Base-by-base conservation (phyloP, 2,888 invertebrate genomes). In the Scaptomyza tumidula region DNA sequence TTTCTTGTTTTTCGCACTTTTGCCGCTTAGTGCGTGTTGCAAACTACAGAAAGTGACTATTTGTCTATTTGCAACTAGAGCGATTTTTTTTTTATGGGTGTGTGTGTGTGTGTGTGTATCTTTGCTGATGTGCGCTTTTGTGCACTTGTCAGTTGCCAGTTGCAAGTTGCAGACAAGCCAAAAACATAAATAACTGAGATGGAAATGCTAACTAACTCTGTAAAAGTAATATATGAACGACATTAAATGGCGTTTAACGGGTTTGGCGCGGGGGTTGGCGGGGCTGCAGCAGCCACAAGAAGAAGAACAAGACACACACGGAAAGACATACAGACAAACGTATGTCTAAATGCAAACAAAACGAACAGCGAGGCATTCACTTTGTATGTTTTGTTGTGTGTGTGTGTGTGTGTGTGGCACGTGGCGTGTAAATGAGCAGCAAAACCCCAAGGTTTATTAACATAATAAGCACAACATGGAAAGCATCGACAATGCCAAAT, bases 161-260 rank as follows among this genome's bases (percentile, higher is more conserved):
- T 35, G 49, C 50, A 16, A 72, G 64, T 52, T 35, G 49, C 50
- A 16, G 9, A 29, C 52, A 52, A 60, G 49, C 49, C 49, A 57
- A 39, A 59, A 52, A 14, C 14, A 39, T 41, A 39, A 43, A 29
- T 24, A 41, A 39, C 55, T 50, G 44, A 59, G 63, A 56, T 57
- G 53, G 35, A 19, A 62, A 37, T 44, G 10, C 41, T 37, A 19
- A 45, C 62, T 24, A 37, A 65, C 67, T 54, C 63, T 52, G 64
- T 5, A 48, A 71, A 72, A 83, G 86, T 80, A 75, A 41, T 80
- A 82, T 82, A 83, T 69, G 81, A 83, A 83, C 73, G 75, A 85
- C 83, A 85, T 83, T 83, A 83, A 83, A 85, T 83, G 87, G 74
- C 83, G 68, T 85, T 87, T 85, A 83, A 85, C 85, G 64, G 82